Evolutionary conservation across 2,888 invertebrate species (phyloP), one percentile per base, ranked within the genome.

Genomic region (Agonum fuliginosum): DNA sequence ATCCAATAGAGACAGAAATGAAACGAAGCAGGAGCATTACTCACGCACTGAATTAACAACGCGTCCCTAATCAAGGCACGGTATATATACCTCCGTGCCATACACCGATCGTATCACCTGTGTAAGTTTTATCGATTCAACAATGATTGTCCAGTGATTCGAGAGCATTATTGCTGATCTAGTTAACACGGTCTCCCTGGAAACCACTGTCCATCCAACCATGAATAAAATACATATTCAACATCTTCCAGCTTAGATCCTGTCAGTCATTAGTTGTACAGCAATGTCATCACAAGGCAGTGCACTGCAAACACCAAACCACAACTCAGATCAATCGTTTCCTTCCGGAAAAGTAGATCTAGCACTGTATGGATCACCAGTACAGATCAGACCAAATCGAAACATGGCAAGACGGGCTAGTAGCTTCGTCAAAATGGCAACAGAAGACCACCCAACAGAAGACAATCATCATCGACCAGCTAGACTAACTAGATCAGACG

Each of bases 141-240:
- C 82, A 80, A 65, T 79, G 80, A 71, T 77, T 78, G 79, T 78
- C 78, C 83, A 84, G 78, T 80, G 84, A 83, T 81, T 81, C 83
- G 84, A 77, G 43, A 77, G 43, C 58, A 54, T 77, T 77, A 77
- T 70, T 27, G 48, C 77, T 69, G 77, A 77, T 77, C 75, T 77
- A 77, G 37, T 77, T 77, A 54, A 17, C 70, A 77, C 69, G 20
- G 48, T 69, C 14, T 24, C 77, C 70, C 65, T 77, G 70, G 54
- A 41, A 58, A 77, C 77, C 54, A 37, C 54, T 70, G 51, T 22
- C 24, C 51, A 75, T 48, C 75, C 75, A 75, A 51, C 48, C 67
- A 14, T 75, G 46, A 43, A 75, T 67, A 27, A 14, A 46, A 43
- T 67, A 43, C 12, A 46, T 14, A 8, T 48, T 70, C 19, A 43